phyloP scores from a whole-genome alignment of 2,888 invertebrate genomes.

The Noctua comes region DNA sequence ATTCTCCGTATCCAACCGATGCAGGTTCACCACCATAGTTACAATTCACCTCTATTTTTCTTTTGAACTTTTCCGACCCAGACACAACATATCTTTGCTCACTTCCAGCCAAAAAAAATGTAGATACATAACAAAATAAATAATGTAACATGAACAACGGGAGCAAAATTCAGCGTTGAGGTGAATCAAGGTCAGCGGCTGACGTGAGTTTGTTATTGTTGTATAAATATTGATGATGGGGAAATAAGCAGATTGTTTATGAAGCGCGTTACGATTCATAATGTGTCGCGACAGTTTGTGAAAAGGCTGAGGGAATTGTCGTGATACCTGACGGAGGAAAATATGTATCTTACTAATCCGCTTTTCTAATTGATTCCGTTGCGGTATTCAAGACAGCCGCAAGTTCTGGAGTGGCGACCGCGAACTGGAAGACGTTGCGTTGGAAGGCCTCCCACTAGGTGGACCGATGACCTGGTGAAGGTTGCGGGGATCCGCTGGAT shows the following conservation, averaged over 20 bases:
- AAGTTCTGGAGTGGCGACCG: no score
- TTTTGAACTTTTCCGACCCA: neutral
- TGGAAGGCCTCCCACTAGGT: no score
- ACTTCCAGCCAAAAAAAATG: neutral
- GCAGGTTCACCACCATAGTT: neutral
- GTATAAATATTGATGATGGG: conserved; percentile 35
- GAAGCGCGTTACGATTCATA: conserved; percentile 1
- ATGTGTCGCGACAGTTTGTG: neutral
- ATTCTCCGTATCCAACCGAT: neutral
- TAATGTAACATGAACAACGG: conserved; percentile 18
- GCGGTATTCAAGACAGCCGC: neutral
- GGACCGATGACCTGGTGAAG: no score
- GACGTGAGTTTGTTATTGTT: conserved; percentile 10
- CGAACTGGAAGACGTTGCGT: no score
- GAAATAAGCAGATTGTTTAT: conserved; percentile 14
- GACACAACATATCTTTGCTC: neutral
- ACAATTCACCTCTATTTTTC: neutral
- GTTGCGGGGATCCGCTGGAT: no score
- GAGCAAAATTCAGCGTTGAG: conserved; percentile 40
- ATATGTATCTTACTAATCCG: neutral
- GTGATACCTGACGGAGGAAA: neutral
- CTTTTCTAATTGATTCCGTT: neutral
- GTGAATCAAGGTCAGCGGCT: conserved; percentile 40
- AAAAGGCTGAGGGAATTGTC: neutral
- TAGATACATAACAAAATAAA: conserved; percentile 23